These are phyloP conservation scores for Drosophila bocki DNA, from an alignment of 1,140 invertebrate genomes.

Conservation along the genomic window DNA sequence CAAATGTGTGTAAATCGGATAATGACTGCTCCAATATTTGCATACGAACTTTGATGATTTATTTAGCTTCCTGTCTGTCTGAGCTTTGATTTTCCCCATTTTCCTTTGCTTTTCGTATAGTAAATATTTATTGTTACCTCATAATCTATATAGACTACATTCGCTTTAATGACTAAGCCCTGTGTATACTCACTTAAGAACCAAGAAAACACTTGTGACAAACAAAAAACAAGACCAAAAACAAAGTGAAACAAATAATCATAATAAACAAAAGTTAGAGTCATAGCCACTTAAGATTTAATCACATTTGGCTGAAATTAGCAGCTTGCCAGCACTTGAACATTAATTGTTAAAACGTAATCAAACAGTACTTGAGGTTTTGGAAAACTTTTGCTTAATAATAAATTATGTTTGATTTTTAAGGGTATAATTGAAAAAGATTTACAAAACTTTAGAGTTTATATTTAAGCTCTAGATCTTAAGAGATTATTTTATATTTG, in stretches of 20 bases:
- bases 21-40: slow-evolving; percentile 50
- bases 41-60: slow-evolving; percentile 74
- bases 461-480: not conserved
- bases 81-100: slow-evolving; percentile 1
- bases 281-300: slow-evolving; percentile 41
- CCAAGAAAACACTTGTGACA: slow-evolving; percentile 25
- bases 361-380: slow-evolving; percentile 25
- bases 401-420: slow-evolving; percentile 5
- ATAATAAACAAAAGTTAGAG: slow-evolving; percentile 10
- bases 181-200: not conserved
- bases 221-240: not conserved
- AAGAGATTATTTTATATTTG: too few species aligned
- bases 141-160: not conserved
- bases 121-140: slow-evolving; percentile 1
- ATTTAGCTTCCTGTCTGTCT: slow-evolving; percentile 63
- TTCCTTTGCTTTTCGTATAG: not conserved
- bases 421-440: not conserved
- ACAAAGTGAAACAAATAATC: not conserved
- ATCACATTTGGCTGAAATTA: slow-evolving; percentile 35
- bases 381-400: slow-evolving; percentile 11
- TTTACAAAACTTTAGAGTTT: not conserved
- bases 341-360: slow-evolving; percentile 24
- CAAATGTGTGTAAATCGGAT: slow-evolving; percentile 18
- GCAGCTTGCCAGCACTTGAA: slow-evolving; percentile 24
- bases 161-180: not conserved